Conservation (phyloP, 2,888 invertebrate genomes). For the Polietes domitor region DNA sequence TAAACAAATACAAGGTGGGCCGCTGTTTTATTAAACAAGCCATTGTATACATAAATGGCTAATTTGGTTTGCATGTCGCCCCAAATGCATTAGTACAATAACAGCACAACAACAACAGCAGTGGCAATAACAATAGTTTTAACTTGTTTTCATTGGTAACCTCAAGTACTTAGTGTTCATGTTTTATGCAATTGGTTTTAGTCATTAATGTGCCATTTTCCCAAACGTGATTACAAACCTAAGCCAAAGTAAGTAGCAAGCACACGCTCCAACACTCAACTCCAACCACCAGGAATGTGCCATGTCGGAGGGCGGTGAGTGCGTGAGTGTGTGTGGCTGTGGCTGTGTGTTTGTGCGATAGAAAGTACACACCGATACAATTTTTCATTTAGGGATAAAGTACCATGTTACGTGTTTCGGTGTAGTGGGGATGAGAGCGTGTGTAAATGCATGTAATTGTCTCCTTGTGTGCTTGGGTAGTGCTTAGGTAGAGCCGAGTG, state of each 20-base stretch:
- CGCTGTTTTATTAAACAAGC: constrained; percentile 9
- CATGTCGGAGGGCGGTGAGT: neutral
- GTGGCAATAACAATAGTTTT: constrained; percentile 24
- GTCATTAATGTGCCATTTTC: constrained; percentile 65
- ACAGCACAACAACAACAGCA: constrained; percentile 28
- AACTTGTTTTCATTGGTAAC: constrained; percentile 57
- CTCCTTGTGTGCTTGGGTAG: neutral
- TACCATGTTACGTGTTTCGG: neutral
- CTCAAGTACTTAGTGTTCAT: constrained; percentile 66
- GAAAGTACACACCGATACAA: neutral
- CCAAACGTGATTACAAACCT: constrained; percentile 62
- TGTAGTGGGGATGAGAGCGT: constrained; percentile 6
- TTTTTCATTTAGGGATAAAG: constrained; percentile 44
- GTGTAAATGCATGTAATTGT: constrained; percentile 30
- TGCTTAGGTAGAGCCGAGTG: neutral
- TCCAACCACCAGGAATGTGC: neutral
- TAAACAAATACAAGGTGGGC: neutral
- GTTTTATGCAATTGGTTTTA: constrained; percentile 66
- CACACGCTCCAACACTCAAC: constrained; percentile 23
- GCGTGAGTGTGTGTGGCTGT: neutral
- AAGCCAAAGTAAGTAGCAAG: constrained; percentile 29
- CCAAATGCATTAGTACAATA: constrained; percentile 15
- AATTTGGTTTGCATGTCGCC: constrained; percentile 62
- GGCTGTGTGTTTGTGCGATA: no score
- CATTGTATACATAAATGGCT: constrained; percentile 36